These are phyloP conservation scores for Hiodon alosoides DNA, from an alignment of 2,113 vertebrate genomes.

Conservation along the genomic window DNA sequence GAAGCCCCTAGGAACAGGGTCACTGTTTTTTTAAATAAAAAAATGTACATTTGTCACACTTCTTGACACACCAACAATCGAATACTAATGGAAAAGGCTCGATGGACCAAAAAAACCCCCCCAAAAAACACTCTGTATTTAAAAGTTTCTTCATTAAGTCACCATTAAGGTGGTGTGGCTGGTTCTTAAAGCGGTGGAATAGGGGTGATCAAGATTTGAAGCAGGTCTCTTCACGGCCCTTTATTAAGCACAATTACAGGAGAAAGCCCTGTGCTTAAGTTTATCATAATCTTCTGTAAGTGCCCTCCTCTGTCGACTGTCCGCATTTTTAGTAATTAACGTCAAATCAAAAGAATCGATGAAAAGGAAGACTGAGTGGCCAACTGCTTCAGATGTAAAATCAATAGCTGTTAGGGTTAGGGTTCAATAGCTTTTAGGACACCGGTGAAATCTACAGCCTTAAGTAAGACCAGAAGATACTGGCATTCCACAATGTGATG, in stretches of 20 bases:
- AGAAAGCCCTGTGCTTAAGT: constrained; percentile 48
- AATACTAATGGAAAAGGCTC: not conserved
- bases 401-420: constrained; percentile 48
- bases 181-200: constrained; percentile 21
- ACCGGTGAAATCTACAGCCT: constrained; percentile 24
- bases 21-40: not conserved
- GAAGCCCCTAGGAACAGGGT: too few relatives aligned
- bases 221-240: constrained; percentile 42
- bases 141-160: constrained; percentile 12
- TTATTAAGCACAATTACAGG: constrained; percentile 56
- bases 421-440: constrained; percentile 37
- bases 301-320: constrained; percentile 50
- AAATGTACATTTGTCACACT: not conserved
- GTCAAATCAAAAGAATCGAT: constrained; percentile 55
- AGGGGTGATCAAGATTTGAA: constrained; percentile 34
- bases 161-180: not conserved
- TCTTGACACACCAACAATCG: not conserved
- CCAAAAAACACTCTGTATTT: not conserved
- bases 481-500: constrained; percentile 5
- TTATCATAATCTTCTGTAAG: constrained; percentile 54
- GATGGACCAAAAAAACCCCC: too few relatives aligned
- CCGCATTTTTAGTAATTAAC: constrained; percentile 49
- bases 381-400: constrained; percentile 42
- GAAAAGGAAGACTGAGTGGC: constrained; percentile 33
- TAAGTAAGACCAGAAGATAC: not conserved